phyloP scores from a whole-genome alignment of 92 coral and sea anemone species.

The Porites rus region DNA sequence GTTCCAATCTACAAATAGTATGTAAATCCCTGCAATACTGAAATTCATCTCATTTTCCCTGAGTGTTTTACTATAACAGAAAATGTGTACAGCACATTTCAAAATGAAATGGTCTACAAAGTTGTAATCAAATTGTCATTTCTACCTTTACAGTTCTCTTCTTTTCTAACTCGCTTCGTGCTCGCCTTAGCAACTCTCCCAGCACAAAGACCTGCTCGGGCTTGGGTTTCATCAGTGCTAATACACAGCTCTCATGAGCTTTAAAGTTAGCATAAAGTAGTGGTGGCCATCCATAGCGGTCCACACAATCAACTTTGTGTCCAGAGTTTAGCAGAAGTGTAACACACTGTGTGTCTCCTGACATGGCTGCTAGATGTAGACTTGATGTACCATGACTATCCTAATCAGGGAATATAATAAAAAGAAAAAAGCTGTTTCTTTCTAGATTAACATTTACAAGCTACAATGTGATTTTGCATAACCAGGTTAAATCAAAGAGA shows the following conservation, averaged over 20 bases:
- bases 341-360: slow-evolving; percentile 87
- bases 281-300: slow-evolving; percentile 98
- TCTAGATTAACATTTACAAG: background rate
- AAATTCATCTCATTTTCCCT: too few species aligned
- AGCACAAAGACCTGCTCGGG: slow-evolving; percentile 94
- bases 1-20: too few species aligned
- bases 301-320: slow-evolving; percentile 93
- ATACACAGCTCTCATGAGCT: slow-evolving; percentile 95
- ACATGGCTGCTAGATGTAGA: slow-evolving; percentile 96
- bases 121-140: too few species aligned
- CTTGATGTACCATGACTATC: slow-evolving; percentile 89
- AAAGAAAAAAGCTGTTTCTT: background rate
- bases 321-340: slow-evolving; percentile 75
- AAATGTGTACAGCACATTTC: too few species aligned
- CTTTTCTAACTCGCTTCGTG: slow-evolving; percentile 73
- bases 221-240: slow-evolving; percentile 95
- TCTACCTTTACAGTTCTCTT: slow-evolving; percentile 81
- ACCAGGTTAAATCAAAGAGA: too few species aligned
- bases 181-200: slow-evolving; percentile 76
- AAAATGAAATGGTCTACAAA: too few species aligned
- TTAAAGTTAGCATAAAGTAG: slow-evolving; percentile 95
- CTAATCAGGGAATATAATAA: slow-evolving; percentile 28
- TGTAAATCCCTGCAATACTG: too few species aligned
- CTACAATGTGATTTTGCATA: too few species aligned
- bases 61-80: too few species aligned